These are phyloP conservation scores for Agapetus fuscipes DNA, from an alignment of 2,888 invertebrate species.

Conservation along the genomic window DNA sequence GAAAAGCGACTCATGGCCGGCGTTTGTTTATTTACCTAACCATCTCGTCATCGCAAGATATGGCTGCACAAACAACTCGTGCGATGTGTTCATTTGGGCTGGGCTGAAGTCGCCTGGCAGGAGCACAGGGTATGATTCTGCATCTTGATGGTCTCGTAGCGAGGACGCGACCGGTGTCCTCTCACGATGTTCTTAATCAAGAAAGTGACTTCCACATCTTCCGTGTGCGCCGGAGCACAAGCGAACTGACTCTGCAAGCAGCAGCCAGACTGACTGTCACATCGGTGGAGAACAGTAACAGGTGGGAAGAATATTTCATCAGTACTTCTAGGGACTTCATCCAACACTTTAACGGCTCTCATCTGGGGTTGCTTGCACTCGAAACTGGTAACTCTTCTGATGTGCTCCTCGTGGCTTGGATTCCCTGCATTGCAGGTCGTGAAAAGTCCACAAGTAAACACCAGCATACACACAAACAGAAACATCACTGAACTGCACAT, in stretches of 20 bases:
- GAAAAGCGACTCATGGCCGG: too few species aligned
- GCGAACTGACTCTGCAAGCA: constrained; percentile 23
- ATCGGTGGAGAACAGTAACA: constrained; percentile 22
- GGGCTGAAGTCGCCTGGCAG: constrained; percentile 20
- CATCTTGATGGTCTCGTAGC: background rate
- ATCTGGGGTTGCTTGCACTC: constrained; percentile 1
- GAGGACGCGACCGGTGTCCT: background rate
- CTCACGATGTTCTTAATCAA: constrained; percentile 9
- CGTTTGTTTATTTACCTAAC: too few species aligned
- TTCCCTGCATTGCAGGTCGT: background rate
- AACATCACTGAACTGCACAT: background rate
- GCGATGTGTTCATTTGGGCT: background rate
- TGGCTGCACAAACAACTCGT: background rate
- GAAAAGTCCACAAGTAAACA: too few species aligned
- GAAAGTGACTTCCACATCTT: constrained; percentile 25
- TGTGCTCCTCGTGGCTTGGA: background rate
- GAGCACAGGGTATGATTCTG: constrained; percentile 27
- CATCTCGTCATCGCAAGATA: too few species aligned
- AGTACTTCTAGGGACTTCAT: background rate
- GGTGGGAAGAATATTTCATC: constrained; percentile 10
- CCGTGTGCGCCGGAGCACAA: constrained; percentile 24
- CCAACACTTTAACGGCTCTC: constrained; percentile 3
- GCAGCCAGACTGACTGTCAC: constrained; percentile 29
- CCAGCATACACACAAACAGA: constrained; percentile 1
- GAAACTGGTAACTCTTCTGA: constrained; percentile 1